phyloP scores from a whole-genome alignment of 2,888 invertebrate species.

The Holacanthella duospinosa region DNA sequence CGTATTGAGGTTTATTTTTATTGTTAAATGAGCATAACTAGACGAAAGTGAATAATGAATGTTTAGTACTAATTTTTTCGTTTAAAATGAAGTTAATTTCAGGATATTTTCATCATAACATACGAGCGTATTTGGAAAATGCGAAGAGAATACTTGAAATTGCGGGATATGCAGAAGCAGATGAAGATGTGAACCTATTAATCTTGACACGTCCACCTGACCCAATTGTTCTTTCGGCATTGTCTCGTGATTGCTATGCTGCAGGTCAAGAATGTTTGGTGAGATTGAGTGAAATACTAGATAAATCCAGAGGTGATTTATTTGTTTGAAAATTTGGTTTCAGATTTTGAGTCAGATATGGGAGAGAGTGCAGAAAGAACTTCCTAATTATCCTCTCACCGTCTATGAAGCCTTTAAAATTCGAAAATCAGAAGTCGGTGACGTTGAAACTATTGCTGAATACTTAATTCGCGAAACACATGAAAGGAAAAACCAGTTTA shows the following conservation, averaged over 20 bases:
- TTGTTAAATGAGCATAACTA: background rate
- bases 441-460: conserved; percentile 43
- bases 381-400: conserved; percentile 42
- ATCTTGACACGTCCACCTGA: conserved; percentile 18
- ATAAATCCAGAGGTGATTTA: background rate
- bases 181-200: conserved; percentile 29
- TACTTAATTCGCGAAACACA: background rate
- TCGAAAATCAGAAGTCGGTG: conserved; percentile 49
- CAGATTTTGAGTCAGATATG: conserved; percentile 67
- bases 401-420: conserved; percentile 61
- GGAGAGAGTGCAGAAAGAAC: conserved; percentile 53
- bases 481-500: background rate
- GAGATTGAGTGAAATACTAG: conserved; percentile 23
- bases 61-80: background rate
- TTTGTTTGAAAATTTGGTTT: conserved; percentile 29
- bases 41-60: background rate
- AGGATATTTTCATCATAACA: conserved; percentile 80
- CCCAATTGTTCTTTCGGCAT: conserved; percentile 65
- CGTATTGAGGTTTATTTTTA: conserved; percentile 56
- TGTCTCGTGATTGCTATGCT: conserved; percentile 71
- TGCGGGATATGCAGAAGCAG: conserved; percentile 57
- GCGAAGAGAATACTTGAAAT: conserved; percentile 63
- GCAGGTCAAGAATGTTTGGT: conserved; percentile 82
- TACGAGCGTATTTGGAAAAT: conserved; percentile 66
- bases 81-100: conserved; percentile 12